phyloP scores from a whole-genome alignment of 2,113 vertebrate species.

The Synchiropus splendidus region DNA sequence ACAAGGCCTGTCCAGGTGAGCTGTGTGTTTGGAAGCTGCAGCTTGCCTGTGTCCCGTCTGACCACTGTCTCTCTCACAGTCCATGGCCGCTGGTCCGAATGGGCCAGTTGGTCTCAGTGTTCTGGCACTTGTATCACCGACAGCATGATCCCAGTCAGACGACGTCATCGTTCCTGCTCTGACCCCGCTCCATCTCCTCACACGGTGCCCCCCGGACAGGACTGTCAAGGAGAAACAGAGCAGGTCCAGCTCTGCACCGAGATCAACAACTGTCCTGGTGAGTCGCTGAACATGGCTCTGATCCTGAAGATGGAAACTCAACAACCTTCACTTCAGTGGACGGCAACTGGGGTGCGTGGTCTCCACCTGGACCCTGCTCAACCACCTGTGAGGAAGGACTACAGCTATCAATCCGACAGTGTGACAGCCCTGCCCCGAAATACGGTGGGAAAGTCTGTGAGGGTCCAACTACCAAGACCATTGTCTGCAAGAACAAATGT shows the following conservation, averaged over 20 bases:
- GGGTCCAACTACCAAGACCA: slow-evolving; percentile 5
- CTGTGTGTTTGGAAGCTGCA: neutral
- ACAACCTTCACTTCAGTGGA: slow-evolving; percentile 23
- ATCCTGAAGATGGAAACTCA: too few relatives aligned
- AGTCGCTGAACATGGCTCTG: neutral
- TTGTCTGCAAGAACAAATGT: slow-evolving; percentile 22
- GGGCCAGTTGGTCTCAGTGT: slow-evolving; percentile 34
- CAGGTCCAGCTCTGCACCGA: slow-evolving; percentile 24
- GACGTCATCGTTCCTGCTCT: slow-evolving; percentile 18
- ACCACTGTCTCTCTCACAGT: slow-evolving; percentile 24
- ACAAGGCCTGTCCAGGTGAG: slow-evolving; percentile 36
- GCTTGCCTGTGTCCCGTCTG: neutral
- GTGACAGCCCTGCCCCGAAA: slow-evolving; percentile 30
- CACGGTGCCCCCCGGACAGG: slow-evolving; percentile 15
- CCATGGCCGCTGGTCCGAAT: slow-evolving; percentile 42
- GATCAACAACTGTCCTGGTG: slow-evolving; percentile 49
- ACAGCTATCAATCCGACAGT: slow-evolving; percentile 31
- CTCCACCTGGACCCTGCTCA: slow-evolving; percentile 11
- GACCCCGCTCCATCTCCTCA: slow-evolving; percentile 33
- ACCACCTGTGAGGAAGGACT: slow-evolving; percentile 47
- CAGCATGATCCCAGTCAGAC: neutral
- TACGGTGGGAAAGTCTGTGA: slow-evolving; percentile 34
- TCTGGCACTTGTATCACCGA: slow-evolving; percentile 14
- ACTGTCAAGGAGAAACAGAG: slow-evolving; percentile 11
- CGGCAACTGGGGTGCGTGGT: slow-evolving; percentile 49